Base-by-base conservation (phyloP, 2,113 vertebrate genomes). In the Chaenocephalus aceratus region DNA sequence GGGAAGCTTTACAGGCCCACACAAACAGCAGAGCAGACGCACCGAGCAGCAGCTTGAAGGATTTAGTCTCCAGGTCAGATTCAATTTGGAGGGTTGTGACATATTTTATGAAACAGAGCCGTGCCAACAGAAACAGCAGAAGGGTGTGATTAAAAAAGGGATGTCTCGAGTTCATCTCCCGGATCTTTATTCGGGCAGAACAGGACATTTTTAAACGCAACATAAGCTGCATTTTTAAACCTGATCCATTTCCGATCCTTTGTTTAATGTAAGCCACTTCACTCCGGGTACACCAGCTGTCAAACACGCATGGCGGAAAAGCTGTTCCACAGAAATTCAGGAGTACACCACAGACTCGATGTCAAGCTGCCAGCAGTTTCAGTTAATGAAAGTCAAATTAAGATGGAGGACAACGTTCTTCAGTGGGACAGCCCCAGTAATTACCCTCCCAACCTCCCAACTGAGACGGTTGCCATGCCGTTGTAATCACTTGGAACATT, bases 1-100 rank as follows among this genome's bases (percentile, higher is more conserved):
- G 86, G 89, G 90, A 68, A 79, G 74, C 82, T 86, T 86, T 68
- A 61, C 82, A 61, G 73, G 92, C 83, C 79, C 90, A 89, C 91
- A 92, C 86, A 92, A 84, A 89, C 81, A 73, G 84, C 61, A 62
- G 58, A 51, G 84, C 61, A 62, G 58, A 51, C 60, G 41, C 70
- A 80, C 71, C 46, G 8, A 51, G 71, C 75, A 64, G 57, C 59
- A 21, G 63, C 58, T 84, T 80, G 64, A 56, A 78, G 60, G 67
- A 41, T 82, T 79, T 48, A 62, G 58, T 69, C 54, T 80, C 41
- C 41, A 76, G 79, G 56, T 79, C 76, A 63, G 21, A 61, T 59
- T 59, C 60, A 72, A 77, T 77, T 62, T 83, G 10, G 58, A 88
- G 78, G 80, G 69, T 62, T 81, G 84, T 71, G 61, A 77, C 77